phyloP scores from a whole-genome alignment of 2,888 invertebrate genomes.

The Cosmorhoe ocellata region DNA sequence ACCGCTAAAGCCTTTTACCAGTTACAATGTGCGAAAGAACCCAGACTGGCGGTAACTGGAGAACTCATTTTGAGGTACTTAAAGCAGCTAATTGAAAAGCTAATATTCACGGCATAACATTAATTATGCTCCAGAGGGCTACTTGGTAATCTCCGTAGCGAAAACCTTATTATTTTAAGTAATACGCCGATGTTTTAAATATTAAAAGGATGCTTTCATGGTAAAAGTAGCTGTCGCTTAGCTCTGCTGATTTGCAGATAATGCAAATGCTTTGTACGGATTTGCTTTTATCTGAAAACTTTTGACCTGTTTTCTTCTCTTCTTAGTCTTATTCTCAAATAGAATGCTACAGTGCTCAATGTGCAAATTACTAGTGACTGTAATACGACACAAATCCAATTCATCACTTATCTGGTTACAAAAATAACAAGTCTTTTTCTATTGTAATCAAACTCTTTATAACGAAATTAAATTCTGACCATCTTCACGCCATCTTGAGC shows the following conservation, averaged over 20 bases:
- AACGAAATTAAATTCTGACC: conserved; percentile 16
- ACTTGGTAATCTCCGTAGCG: conserved; percentile 61
- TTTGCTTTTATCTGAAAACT: neutral
- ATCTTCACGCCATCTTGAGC: conserved; percentile 28
- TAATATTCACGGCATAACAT: conserved; percentile 77
- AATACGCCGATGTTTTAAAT: conserved; percentile 59
- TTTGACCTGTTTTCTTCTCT: no score
- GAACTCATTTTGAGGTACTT: conserved; percentile 69
- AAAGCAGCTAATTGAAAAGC: conserved; percentile 79
- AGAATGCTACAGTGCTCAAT: neutral
- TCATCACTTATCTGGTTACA: no score
- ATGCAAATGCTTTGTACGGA: conserved; percentile 22
- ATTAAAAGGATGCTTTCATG: conserved; percentile 41
- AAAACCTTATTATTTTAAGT: conserved; percentile 73
- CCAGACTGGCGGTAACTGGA: conserved; percentile 51
- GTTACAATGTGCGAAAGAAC: conserved; percentile 8
- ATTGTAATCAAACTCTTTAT: conserved; percentile 11
- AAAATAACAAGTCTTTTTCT: no score
- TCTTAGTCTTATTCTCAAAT: neutral
- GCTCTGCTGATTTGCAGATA: conserved; percentile 3
- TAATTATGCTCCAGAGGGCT: conserved; percentile 74
- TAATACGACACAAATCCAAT: no score
- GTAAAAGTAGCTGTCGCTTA: conserved; percentile 36
- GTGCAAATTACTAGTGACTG: no score
- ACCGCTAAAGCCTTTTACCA: conserved; percentile 3